Evolutionary conservation across 2,113 vertebrate species (phyloP).

Genomic region (Australoheros scitulus): DNA sequence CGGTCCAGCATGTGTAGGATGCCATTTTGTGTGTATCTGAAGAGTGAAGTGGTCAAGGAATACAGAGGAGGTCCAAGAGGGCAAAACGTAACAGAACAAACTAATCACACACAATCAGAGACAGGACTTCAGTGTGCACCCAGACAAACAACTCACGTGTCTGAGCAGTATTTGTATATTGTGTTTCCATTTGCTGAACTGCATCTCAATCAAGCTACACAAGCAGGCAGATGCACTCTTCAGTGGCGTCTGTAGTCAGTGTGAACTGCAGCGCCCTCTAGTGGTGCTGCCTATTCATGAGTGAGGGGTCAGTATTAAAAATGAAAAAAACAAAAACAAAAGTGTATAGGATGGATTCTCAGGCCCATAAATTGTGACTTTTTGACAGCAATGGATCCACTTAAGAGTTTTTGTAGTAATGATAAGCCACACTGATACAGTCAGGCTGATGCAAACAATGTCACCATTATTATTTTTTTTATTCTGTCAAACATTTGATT

Average conservation of each 20-base stretch:
- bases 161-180: not conserved
- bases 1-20: constrained; percentile 99
- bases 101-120: not conserved
- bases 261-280: constrained; percentile 39
- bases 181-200: not conserved
- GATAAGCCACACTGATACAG: not conserved
- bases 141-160: not conserved
- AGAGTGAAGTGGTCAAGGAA: constrained; percentile 85
- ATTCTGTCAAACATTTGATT: not conserved
- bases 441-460: not conserved
- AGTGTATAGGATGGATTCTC: not conserved
- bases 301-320: not conserved
- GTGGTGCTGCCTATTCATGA: constrained; percentile 21
- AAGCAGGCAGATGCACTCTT: not conserved
- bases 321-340: not conserved
- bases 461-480: not conserved
- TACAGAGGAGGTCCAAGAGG: constrained; percentile 9
- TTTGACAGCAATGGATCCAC: not conserved
- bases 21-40: constrained; percentile 98
- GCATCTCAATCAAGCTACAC: not conserved
- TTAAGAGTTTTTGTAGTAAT: constrained; percentile 3
- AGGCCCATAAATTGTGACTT: not conserved
- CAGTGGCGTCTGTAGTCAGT: not conserved
- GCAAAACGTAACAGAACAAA: not conserved
- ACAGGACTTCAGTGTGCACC: not conserved